A percentile compares a stretch with the other conserved stretches of the same genome.
phyloP scores from a whole-genome alignment of 2,113 vertebrate genomes.

The Hiodon alosoides region DNA sequence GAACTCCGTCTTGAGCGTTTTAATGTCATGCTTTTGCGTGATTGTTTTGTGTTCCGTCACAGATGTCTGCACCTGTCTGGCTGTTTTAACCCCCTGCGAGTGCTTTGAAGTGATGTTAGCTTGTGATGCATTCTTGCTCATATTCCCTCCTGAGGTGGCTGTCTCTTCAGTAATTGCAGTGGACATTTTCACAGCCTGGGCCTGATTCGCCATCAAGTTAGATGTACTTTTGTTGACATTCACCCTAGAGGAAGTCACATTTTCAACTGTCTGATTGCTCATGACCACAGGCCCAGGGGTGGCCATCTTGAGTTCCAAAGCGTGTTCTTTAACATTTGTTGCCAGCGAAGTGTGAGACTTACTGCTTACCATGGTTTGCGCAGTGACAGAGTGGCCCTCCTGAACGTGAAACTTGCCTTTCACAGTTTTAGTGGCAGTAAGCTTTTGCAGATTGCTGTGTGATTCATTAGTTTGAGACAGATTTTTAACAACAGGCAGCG shows the following conservation, averaged over 20 bases:
- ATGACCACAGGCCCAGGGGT: constrained; percentile 41
- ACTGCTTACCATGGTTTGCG: constrained; percentile 45
- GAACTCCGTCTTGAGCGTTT: constrained; percentile 43
- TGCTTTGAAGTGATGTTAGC: constrained; percentile 39
- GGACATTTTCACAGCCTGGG: constrained; percentile 44
- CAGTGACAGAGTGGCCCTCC: constrained; percentile 46
- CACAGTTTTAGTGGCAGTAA: constrained; percentile 48
- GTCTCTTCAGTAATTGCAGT: background rate
- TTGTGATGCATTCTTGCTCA: constrained; percentile 46
- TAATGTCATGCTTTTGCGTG: constrained; percentile 38
- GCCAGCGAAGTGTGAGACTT: constrained; percentile 29
- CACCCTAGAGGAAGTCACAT: background rate
- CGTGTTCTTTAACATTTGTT: constrained; percentile 22
- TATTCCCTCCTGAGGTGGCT: constrained; percentile 30
- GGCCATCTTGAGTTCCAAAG: constrained; percentile 45
- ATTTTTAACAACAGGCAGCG: constrained; percentile 55
- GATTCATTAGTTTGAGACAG: constrained; percentile 51
- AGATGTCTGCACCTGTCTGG: constrained; percentile 49
- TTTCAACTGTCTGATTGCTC: constrained; percentile 35
- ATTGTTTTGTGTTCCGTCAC: constrained; percentile 42
- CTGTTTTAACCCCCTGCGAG: constrained; percentile 43
- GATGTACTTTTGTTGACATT: background rate
- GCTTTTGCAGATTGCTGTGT: constrained; percentile 40
- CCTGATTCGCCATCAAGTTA: constrained; percentile 41
- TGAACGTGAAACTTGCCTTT: constrained; percentile 53